Conservation (phyloP, 2,113 vertebrate species). For the Odobenus rosmarus region DNA sequence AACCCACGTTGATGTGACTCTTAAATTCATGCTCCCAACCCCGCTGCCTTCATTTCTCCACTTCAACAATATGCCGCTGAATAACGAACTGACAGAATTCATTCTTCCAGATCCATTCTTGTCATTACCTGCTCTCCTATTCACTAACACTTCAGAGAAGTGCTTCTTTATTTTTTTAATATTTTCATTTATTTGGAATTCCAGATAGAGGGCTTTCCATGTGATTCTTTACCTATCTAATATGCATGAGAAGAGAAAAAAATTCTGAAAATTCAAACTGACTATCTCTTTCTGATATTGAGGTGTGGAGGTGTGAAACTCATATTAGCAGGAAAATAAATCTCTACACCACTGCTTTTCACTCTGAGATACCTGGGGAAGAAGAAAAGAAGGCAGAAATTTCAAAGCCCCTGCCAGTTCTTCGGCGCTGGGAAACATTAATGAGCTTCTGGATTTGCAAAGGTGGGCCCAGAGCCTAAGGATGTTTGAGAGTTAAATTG, state of each 20-base stretch:
- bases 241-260: neutral
- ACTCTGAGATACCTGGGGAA: neutral
- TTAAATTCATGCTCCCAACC: neutral
- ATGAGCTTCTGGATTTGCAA: constrained; percentile 48
- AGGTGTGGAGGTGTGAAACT: neutral
- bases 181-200: constrained; percentile 20
- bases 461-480: constrained; percentile 28
- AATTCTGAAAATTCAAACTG: neutral
- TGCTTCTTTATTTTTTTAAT: neutral
- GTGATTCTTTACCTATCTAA: neutral
- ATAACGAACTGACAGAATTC: neutral
- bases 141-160: neutral
- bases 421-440: neutral
- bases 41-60: neutral
- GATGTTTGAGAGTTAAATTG: constrained; percentile 56
- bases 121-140: neutral
- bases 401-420: constrained; percentile 39
- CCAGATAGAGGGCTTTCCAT: neutral
- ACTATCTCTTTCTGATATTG: neutral
- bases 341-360: neutral
- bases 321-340: neutral
- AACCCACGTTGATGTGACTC: neutral
- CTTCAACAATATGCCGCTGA: neutral
- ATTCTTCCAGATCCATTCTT: neutral
- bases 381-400: neutral